Conservation (phyloP, 1,140 invertebrate genomes). For the Drosophila hydei region DNA sequence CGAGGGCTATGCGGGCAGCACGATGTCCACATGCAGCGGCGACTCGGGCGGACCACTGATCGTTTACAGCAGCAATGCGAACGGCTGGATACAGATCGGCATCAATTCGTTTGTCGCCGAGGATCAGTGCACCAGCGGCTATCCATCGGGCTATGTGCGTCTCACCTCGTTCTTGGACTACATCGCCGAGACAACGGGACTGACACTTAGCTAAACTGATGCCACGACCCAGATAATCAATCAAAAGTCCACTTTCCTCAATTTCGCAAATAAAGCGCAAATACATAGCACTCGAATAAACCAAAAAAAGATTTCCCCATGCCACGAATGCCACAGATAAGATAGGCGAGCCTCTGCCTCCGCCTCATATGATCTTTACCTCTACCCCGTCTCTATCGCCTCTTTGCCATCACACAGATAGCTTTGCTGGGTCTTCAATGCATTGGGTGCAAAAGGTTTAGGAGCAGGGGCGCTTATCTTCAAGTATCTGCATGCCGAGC, state of each 20-base stretch:
- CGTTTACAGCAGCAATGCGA: slow-evolving; percentile 22
- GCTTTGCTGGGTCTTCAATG: neutral
- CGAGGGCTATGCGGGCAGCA: slow-evolving; percentile 50
- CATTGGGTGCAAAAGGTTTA: neutral
- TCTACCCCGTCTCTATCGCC: neutral
- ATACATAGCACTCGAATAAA: slow-evolving; percentile 24
- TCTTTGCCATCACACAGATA: neutral
- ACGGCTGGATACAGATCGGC: slow-evolving; percentile 66
- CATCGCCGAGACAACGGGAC: slow-evolving; percentile 54
- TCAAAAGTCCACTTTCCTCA: neutral
- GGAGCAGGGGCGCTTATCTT: neutral
- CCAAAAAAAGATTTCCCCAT: neutral
- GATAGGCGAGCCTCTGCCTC: slow-evolving; percentile 2
- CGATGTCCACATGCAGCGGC: slow-evolving; percentile 76
- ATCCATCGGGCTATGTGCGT: slow-evolving; percentile 75
- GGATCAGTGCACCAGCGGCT: slow-evolving; percentile 68
- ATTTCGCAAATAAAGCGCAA: slow-evolving; percentile 36
- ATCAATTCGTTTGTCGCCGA: slow-evolving; percentile 81
- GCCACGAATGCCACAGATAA: slow-evolving; percentile 12
- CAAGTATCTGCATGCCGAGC: slow-evolving; percentile 1
- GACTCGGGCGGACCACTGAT: slow-evolving; percentile 77
- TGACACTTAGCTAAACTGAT: slow-evolving; percentile 36
- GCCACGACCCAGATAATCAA: neutral
- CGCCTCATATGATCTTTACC: neutral
- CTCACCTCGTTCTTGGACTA: slow-evolving; percentile 69